Conservation (phyloP, 2,888 invertebrate species). For the Malthinus flaveolus region DNA sequence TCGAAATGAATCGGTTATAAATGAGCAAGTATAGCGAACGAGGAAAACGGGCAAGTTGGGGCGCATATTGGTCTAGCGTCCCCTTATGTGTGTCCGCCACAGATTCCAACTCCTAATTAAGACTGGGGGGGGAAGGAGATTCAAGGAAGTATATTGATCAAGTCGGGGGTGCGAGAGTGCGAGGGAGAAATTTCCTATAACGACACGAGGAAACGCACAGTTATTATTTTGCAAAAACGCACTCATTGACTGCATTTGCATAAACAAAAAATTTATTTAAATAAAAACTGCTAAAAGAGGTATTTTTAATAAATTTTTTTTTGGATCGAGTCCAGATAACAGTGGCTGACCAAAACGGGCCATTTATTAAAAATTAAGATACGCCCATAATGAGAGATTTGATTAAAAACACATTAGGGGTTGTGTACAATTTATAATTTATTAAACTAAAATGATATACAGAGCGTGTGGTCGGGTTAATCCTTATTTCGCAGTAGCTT, state of each 20-base stretch:
- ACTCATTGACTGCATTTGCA: conserved; percentile 47
- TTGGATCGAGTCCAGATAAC: conserved; percentile 24
- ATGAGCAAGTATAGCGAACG: conserved; percentile 41
- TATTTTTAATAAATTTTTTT: conserved; percentile 11
- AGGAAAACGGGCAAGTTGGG: conserved; percentile 38
- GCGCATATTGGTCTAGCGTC: conserved; percentile 55
- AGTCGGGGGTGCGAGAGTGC: conserved; percentile 46
- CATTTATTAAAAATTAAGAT: conserved; percentile 55
- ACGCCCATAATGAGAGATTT: conserved; percentile 54
- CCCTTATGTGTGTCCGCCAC: conserved; percentile 74
- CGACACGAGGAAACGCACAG: conserved; percentile 48
- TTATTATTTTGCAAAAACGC: conserved; percentile 56
- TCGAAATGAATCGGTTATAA: conserved; percentile 44
- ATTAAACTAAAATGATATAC: conserved; percentile 37
- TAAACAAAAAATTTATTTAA: conserved; percentile 48
- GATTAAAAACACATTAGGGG: conserved; percentile 56
- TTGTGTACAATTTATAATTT: conserved; percentile 43
- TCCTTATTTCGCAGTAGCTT: conserved; percentile 31
- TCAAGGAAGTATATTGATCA: conserved; percentile 57
- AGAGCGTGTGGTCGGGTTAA: conserved; percentile 33
- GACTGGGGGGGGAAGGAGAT: conserved; percentile 64
- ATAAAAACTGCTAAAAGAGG: conserved; percentile 47
- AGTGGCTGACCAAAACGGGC: conserved; percentile 28
- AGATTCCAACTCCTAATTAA: conserved; percentile 86
- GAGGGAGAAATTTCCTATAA: conserved; percentile 38